These are phyloP conservation scores for Parthenolecanium corni DNA, from an alignment of 2,888 invertebrate genomes.

Conservation along the genomic window DNA sequence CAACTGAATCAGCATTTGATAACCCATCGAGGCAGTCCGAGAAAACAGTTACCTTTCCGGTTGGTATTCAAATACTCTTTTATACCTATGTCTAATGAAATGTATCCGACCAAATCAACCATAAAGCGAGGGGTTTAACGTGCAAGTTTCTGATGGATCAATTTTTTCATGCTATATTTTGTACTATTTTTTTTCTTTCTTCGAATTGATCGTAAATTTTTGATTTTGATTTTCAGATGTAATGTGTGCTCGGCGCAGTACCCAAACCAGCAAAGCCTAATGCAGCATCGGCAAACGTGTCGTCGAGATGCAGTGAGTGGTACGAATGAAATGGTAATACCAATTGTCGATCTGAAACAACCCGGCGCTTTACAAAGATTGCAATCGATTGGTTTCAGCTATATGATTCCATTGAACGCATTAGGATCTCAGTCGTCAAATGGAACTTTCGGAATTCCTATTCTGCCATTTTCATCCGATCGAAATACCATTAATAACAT, in stretches of 20 bases:
- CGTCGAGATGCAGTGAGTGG: conserved; percentile 42
- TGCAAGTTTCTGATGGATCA: no score
- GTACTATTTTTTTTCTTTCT: no score
- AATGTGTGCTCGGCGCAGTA: conserved; percentile 62
- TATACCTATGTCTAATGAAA: conserved; percentile 31
- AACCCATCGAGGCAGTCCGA: conserved; percentile 40
- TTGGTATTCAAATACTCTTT: conserved; percentile 33
- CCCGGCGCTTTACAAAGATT: conserved; percentile 53
- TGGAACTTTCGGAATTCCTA: conserved; percentile 58
- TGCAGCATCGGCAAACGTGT: conserved; percentile 53
- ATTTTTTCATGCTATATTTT: neutral
- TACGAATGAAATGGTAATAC: conserved; percentile 54
- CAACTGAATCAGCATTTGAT: conserved; percentile 43
- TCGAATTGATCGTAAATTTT: no score
- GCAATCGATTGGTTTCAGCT: conserved; percentile 55
- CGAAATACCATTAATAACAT: conserved; percentile 48
- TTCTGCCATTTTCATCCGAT: conserved; percentile 53
- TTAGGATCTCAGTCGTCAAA: conserved; percentile 42
- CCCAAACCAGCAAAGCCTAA: conserved; percentile 48
- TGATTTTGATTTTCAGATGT: conserved; percentile 40
- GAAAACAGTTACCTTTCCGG: conserved; percentile 42
- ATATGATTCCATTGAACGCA: conserved; percentile 60
- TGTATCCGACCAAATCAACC: neutral
- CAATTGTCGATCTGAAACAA: conserved; percentile 59
- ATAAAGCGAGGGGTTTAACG: conserved; percentile 33